These are phyloP conservation scores for Apus apus DNA, from an alignment of 2,113 vertebrate species.

Conservation along the genomic window DNA sequence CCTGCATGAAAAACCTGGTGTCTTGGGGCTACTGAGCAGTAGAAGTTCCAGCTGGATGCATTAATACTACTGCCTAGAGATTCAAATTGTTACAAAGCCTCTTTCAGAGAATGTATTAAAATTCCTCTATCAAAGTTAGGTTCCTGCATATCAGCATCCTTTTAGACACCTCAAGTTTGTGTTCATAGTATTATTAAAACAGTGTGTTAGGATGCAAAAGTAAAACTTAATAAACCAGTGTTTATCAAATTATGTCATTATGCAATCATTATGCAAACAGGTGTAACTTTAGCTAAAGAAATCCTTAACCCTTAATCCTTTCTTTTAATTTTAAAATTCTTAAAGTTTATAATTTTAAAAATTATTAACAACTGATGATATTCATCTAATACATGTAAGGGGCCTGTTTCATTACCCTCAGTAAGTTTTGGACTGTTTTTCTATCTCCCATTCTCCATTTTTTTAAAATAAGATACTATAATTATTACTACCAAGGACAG, in stretches of 20 bases:
- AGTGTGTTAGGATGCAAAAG: neutral
- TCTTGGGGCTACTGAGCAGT: neutral
- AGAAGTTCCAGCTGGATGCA: neutral
- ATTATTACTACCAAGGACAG: neutral
- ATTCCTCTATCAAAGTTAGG: neutral
- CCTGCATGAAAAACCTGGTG: neutral
- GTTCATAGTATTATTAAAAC: neutral
- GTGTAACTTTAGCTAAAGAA: neutral
- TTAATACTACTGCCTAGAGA: neutral
- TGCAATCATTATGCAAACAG: too few relatives aligned
- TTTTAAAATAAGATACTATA: neutral
- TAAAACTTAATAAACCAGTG: neutral
- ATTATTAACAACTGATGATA: neutral
- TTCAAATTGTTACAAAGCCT: neutral
- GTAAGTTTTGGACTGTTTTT: neutral
- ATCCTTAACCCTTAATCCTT: neutral
- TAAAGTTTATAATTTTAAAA: neutral
- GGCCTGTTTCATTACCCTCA: neutral
- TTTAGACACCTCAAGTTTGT: neutral
- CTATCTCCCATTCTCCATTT: neutral
- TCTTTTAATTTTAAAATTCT: neutral
- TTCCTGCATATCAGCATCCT: neutral
- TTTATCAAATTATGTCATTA: neutral
- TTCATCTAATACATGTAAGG: neutral
- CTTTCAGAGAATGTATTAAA: neutral